Evolutionary conservation across 2,888 invertebrate genomes (phyloP).

Genomic region (Liposcelis brunnea): DNA sequence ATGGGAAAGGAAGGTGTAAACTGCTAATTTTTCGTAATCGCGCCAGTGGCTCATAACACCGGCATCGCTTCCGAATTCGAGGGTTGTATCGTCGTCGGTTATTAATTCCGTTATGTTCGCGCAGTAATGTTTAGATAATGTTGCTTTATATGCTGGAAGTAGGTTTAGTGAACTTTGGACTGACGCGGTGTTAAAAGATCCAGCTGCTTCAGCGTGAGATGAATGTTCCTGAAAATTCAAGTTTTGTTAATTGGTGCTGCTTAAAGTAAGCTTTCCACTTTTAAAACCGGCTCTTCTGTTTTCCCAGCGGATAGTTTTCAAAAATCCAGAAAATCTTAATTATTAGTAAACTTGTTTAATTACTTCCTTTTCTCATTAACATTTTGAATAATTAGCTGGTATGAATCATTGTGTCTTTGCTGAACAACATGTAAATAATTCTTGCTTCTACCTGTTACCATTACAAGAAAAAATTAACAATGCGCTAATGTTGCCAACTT

Average conservation of each 20-base stretch:
- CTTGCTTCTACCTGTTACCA: too few species aligned
- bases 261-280: too few species aligned
- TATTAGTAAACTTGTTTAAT: too few species aligned
- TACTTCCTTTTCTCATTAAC: too few species aligned
- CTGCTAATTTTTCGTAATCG: constrained; percentile 21
- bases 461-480: too few species aligned
- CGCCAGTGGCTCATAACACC: constrained; percentile 23
- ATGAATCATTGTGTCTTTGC: too few species aligned
- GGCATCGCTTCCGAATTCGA: constrained; percentile 21
- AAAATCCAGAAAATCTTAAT: too few species aligned
- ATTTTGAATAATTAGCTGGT: too few species aligned
- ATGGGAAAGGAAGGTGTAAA: constrained; percentile 22
- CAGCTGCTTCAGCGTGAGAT: constrained; percentile 19
- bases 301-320: too few species aligned
- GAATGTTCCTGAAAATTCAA: constrained; percentile 1
- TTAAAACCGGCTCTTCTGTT: too few species aligned
- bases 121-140: constrained; percentile 19
- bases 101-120: constrained; percentile 18
- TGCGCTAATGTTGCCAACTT: too few species aligned
- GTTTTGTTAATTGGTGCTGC: background rate
- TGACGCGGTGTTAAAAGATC: constrained; percentile 20
- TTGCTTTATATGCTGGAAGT: constrained; percentile 18
- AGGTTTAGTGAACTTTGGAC: constrained; percentile 18
- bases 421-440: too few species aligned
- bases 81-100: constrained; percentile 15